Percentiles rank a stretch among this genome's conserved stretches.
Evolutionary conservation across 92 coral and sea anemone genomes (phyloP).

Genomic region (Porites divaricata): DNA sequence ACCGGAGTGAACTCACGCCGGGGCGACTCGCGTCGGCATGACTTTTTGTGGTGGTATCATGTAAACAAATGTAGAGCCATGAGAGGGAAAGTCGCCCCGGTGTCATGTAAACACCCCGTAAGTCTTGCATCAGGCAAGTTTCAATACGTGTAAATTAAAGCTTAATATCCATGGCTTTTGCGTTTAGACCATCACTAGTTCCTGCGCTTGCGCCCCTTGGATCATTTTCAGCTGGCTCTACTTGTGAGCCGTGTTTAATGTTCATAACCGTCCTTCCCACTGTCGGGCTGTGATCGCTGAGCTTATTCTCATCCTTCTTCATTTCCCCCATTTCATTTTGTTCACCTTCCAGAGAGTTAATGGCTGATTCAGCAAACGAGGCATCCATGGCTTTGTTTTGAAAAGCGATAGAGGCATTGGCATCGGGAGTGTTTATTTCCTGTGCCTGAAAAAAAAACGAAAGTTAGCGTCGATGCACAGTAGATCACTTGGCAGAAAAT

Average conservation of each 20-base stretch:
- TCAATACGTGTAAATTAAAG: neutral
- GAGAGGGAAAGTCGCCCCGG: no score
- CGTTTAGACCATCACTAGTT: neutral
- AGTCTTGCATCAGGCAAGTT: no score
- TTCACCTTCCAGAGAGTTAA: conserved; percentile 23
- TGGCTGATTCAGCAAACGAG: conserved; percentile 43
- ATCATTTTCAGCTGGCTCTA: conserved; percentile 19
- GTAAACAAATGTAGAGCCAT: no score
- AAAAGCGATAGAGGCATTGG: conserved; percentile 3
- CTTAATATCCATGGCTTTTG: neutral
- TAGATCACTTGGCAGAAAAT: no score
- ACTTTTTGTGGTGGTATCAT: no score
- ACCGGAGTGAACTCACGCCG: no score
- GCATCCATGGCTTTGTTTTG: conserved; percentile 12
- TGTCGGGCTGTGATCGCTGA: neutral
- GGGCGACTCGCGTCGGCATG: no score
- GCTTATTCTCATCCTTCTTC: conserved; percentile 9
- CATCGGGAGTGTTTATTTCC: conserved; percentile 8
- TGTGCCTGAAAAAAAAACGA: conserved; percentile 2
- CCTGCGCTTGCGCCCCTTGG: neutral
- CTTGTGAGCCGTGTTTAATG: conserved; percentile 26
- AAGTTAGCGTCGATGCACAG: no score
- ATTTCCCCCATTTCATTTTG: neutral
- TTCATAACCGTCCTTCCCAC: conserved; percentile 19
- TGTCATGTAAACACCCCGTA: no score